These are phyloP conservation scores for Rhagoletis zephyria DNA, from an alignment of 1,140 invertebrate genomes.

Conservation along the genomic window DNA sequence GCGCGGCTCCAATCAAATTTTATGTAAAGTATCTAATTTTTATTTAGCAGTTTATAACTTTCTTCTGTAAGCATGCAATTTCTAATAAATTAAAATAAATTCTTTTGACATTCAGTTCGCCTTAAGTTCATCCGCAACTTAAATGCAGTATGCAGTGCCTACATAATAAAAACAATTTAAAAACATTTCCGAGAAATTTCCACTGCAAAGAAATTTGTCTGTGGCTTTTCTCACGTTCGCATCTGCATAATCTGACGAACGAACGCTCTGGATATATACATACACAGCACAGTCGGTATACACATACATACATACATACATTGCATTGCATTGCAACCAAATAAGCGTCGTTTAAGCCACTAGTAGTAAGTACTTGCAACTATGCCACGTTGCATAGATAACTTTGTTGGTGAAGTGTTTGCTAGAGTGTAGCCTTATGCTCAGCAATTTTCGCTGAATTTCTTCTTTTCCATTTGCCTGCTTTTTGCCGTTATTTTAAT, in stretches of 20 bases:
- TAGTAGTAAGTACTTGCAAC: background rate
- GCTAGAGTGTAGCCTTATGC: background rate
- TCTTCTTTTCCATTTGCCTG: background rate
- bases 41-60: no score
- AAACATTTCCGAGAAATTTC: background rate
- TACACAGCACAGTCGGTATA: background rate
- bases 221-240: constrained; percentile 16
- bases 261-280: background rate
- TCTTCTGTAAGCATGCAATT: no score
- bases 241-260: background rate
- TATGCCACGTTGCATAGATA: constrained; percentile 18
- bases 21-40: no score
- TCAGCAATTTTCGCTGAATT: constrained; percentile 1
- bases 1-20: no score
- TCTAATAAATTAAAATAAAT: no score
- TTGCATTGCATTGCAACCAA: no score
- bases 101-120: no score
- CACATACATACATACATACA: no score
- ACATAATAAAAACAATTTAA: no score
- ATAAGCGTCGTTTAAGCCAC: no score
- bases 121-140: no score
- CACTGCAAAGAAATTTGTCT: constrained; percentile 9
- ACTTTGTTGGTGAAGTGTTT: constrained; percentile 30
- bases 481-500: constrained; percentile 22
- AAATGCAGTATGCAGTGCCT: no score